A percentile compares a stretch with the other conserved stretches of the same genome.
Conservation (phyloP, 2,797 vertebrate species). For the Streptopelia turtur region DNA sequence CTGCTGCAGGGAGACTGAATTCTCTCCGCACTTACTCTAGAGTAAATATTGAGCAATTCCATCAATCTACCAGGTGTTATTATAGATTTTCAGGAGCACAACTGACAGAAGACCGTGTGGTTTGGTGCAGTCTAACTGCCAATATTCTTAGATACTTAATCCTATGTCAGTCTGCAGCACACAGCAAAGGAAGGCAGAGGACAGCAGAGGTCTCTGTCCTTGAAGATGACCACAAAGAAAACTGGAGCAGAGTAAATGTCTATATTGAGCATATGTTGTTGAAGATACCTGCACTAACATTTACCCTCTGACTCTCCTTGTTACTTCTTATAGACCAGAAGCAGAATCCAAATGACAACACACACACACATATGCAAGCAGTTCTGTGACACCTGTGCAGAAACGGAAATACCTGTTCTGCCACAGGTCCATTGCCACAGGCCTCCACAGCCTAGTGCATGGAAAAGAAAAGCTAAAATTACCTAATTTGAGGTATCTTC, state of each 20-base stretch:
- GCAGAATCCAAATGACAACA: not conserved
- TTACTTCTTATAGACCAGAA: not conserved
- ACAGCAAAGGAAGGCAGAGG: not conserved
- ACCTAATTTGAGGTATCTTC: not conserved
- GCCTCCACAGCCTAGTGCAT: not conserved
- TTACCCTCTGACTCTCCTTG: fast-evolving
- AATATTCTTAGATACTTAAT: not conserved
- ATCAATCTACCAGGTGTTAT: not conserved
- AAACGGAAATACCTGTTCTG: not conserved
- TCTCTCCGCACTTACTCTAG: not conserved
- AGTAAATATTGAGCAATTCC: not conserved
- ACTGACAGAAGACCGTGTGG: not conserved
- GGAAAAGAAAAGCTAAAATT: not conserved
- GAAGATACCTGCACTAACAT: not conserved
- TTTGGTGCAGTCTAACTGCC: not conserved
- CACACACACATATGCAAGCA: fast-evolving
- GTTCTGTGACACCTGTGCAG: not conserved
- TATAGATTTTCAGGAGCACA: not conserved
- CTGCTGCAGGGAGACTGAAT: not conserved
- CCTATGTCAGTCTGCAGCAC: not conserved
- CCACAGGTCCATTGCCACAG: not conserved
- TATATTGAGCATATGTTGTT: not conserved
- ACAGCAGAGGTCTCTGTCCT: not conserved
- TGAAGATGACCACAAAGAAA: not conserved
- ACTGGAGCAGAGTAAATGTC: not conserved